Evolutionary conservation across 2,888 invertebrate genomes (phyloP), one percentile per base, ranked within the genome.

Genomic region (Steinernema hermaphroditum): DNA sequence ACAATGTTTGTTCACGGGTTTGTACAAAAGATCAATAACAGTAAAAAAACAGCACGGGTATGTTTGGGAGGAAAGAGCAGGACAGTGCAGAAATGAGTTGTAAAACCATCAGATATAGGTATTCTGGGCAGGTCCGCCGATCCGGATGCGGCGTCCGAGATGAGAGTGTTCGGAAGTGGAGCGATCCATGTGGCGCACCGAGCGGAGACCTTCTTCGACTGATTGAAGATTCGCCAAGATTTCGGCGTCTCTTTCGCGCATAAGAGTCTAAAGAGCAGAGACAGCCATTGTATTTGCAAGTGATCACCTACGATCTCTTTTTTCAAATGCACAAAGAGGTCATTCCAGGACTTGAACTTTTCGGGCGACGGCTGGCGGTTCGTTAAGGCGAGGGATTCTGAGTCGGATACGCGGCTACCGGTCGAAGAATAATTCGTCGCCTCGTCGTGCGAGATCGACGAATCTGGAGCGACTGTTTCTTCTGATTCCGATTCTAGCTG

Each of bases 321-420:
- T 37, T 81, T 80, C 62, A 85, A 71, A 73, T 86, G 85, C 46
- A 81, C 77, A 69, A 86, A 85, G 16, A 86, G 70, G 54, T 83
- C 80, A 57, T 77, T 80, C 78, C 83, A 85, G 41, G 79, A 76
- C 24, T 72, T 44, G 54, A 78, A 78, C 24, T 62, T 78, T 71
- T 49, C 73, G 57, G 69, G 43, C 14, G 54, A 37, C 0, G 74
- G 71, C 32, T 74, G 76, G 44, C 73, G 62, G 16, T 62, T 62
- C 12, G 22, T 62, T 12, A 62, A 16, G 2, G 8, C 62, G 12
- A 62, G 29, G 32, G 62, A 62, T 24, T 62, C 62, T 1, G 62
- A 32, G 34, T 62, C 62, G 32, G 62, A 62, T 29, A 62, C 73
- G 29, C 77, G 72, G 44, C 43, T 62, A 9, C 37, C 50, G 50